These are phyloP conservation scores for Alligator sinensis DNA, from an alignment of 2,113 vertebrate genomes.

Conservation along the genomic window DNA sequence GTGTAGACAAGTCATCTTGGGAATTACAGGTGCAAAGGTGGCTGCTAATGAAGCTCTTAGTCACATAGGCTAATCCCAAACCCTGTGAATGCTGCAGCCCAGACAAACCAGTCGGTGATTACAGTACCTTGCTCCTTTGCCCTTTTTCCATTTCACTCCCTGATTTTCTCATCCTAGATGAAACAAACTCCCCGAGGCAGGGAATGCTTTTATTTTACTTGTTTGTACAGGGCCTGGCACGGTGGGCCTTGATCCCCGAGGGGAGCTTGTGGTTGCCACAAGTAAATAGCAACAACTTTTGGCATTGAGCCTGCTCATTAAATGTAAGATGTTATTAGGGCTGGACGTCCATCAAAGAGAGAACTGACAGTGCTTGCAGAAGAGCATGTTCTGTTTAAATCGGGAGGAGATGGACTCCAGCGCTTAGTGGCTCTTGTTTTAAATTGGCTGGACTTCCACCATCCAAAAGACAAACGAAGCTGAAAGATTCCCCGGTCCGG, in stretches of 20 bases:
- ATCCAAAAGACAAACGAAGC: conserved; percentile 61
- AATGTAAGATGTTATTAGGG: background rate
- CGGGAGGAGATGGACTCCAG: conserved; percentile 17
- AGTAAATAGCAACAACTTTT: background rate
- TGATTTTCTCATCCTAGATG: background rate
- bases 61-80: too few species aligned
- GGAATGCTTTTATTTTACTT: background rate
- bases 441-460: conserved; percentile 46
- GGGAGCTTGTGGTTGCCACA: background rate
- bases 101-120: too few species aligned
- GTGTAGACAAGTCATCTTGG: too few species aligned
- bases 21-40: too few species aligned
- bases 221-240: background rate
- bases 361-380: background rate
- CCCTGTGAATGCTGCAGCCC: too few species aligned
- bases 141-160: background rate
- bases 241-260: fast-evolving
- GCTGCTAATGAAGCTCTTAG: too few species aligned
- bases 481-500: conserved; percentile 63
- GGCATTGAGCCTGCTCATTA: background rate
- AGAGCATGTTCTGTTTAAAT: background rate
- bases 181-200: background rate
- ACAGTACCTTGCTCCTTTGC: background rate
- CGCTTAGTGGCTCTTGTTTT: conserved; percentile 26
- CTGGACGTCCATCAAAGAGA: conserved; percentile 15